Evolutionary conservation across 1,140 invertebrate species (phyloP), one percentile per base, ranked within the genome.

Genomic region (Cydia amplana): DNA sequence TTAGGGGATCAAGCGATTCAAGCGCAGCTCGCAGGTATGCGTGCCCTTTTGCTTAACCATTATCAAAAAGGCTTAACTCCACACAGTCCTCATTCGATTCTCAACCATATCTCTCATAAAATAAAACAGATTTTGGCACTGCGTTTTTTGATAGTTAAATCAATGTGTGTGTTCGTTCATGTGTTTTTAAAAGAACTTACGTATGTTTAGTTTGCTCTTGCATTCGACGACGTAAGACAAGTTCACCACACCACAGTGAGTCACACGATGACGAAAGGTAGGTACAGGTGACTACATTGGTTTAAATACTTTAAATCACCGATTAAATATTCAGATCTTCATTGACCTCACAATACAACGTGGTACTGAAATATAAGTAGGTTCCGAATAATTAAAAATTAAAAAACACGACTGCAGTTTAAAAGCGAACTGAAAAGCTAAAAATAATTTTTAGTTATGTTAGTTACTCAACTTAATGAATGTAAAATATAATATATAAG

Each of bases 251-350:
- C 49, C 4, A 6, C 2, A 46, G n/a, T 55, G 51, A 55, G 51
- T 55, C 51, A 55, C 51, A 16, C 51, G n/a, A 55, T 55, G 51
- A 55, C 51, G n/a, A 18, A 7, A 55, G 51, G 49, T 55, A 55
- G 51, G 49, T 55, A n/a, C 4, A 55, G 49, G n/a, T 18, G 51
- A 49, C 14, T 49, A 14, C 5, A 49, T 49, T 49, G 16, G 46
- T 49, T 49, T 49, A 46, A 16, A 46, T 16, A 1, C 12, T 46
- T 46, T 46, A 49, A 16, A 49, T 49, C 46, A 49, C 46, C 12
- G 46, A 49, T 49, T 49, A 3, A 14, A 2, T 49, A 16, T 16
- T 49, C 12, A 49, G 3, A 16, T 49, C 4, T 16, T 14, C 9
- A 49, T 3, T 16, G 46, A 14, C 1, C 14, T 40, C 7, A 9